Conservation (phyloP, 2,888 invertebrate species). For the Leptothorax acervorum region DNA sequence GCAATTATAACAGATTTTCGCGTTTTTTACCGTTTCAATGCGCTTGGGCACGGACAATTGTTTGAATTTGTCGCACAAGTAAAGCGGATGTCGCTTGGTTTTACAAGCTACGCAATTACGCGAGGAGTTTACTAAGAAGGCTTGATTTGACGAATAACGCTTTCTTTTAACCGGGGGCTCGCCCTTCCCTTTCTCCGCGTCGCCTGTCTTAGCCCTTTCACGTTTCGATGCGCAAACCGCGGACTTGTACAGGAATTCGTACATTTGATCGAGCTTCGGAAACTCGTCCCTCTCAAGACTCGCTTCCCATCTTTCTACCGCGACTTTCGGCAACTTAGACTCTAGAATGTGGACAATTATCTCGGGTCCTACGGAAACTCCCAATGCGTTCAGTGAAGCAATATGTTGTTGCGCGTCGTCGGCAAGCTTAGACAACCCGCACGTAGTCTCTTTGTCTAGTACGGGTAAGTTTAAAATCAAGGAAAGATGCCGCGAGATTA, state of each 20-base stretch:
- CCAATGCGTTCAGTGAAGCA: slow-evolving; percentile 54
- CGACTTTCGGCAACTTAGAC: background rate
- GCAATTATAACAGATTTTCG: background rate
- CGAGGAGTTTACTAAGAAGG: background rate
- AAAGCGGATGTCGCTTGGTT: background rate
- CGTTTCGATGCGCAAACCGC: background rate
- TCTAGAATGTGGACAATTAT: background rate
- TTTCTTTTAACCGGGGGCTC: background rate
- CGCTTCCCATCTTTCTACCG: background rate
- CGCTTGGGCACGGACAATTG: background rate
- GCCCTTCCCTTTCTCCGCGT: background rate
- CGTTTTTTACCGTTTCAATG: background rate
- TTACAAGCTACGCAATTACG: background rate
- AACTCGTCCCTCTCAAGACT: background rate
- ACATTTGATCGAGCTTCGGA: background rate
- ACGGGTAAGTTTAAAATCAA: background rate
- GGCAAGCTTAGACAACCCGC: slow-evolving; percentile 35
- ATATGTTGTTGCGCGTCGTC: slow-evolving; percentile 65
- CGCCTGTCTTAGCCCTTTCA: background rate
- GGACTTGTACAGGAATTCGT: background rate
- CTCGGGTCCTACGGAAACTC: slow-evolving; percentile 4
- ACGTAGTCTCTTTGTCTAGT: background rate
- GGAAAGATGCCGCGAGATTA: background rate
- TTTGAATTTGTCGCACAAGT: background rate
- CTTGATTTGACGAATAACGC: background rate